Evolutionary conservation across 2,113 vertebrate genomes (phyloP).

Genomic region (Esox niger): DNA sequence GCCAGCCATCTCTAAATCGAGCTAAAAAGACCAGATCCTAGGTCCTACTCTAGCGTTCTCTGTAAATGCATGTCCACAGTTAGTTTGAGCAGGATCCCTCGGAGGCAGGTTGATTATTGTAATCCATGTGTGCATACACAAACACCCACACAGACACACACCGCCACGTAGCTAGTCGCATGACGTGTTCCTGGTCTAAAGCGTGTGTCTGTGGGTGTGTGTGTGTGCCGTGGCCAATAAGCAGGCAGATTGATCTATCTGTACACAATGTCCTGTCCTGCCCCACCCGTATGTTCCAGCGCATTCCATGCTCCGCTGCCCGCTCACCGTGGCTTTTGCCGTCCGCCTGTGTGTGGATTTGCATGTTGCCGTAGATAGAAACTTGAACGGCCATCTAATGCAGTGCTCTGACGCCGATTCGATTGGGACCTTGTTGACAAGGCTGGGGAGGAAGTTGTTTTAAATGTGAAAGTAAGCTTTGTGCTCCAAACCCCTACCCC

Average conservation of each 20-base stretch:
- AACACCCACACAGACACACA: conserved; percentile 37
- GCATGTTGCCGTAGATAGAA: conserved; percentile 67
- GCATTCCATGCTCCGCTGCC: conserved; percentile 64
- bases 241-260: conserved; percentile 55
- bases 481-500: no score
- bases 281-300: conserved; percentile 48
- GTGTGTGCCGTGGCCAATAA: conserved; percentile 43
- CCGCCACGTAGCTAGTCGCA: conserved; percentile 49
- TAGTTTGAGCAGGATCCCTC: no score
- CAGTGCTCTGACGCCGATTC: conserved; percentile 64
- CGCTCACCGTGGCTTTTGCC: conserved; percentile 60
- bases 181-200: conserved; percentile 16
- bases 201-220: conserved; percentile 29
- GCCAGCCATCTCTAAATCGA: no score
- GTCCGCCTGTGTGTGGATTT: conserved; percentile 59
- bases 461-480: no score
- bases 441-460: no score
- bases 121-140: neutral
- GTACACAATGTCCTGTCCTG: conserved; percentile 68
- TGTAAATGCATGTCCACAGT: no score
- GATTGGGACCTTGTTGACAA: conserved; percentile 48
- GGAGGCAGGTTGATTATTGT: no score
- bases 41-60: no score
- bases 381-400: conserved; percentile 60
- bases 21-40: no score